Evolutionary conservation across 2,113 vertebrate genomes (phyloP).

Genomic region (Atractosteus spatula): DNA sequence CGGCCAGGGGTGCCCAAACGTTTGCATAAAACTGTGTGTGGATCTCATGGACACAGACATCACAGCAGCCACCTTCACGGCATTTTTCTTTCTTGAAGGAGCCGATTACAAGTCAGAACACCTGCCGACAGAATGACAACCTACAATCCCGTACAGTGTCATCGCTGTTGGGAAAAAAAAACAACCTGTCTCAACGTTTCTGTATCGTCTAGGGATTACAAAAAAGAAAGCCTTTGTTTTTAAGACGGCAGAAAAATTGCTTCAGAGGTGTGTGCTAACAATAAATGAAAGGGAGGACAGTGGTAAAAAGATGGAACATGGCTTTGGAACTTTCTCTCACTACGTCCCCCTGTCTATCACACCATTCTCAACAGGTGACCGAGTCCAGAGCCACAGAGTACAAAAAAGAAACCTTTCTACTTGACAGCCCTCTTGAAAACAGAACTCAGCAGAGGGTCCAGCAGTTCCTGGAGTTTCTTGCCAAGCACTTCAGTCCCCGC

Average conservation of each 20-base stretch:
- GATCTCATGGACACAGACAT: too few relatives aligned
- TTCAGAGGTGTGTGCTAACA: constrained; percentile 24
- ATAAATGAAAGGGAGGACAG: constrained; percentile 20
- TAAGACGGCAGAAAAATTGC: background rate
- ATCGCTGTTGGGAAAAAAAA: too few relatives aligned
- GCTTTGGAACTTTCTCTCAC: constrained; percentile 54
- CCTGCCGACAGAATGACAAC: too few relatives aligned
- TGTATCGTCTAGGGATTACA: background rate
- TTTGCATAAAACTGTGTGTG: too few relatives aligned
- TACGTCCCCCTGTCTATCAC: constrained; percentile 34
- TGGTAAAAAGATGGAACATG: constrained; percentile 61
- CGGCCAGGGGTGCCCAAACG: too few relatives aligned
- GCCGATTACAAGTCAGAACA: too few relatives aligned
- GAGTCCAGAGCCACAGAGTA: constrained; percentile 40
- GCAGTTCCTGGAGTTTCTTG: constrained; percentile 42
- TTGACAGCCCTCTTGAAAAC: constrained; percentile 30
- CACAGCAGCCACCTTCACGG: too few relatives aligned
- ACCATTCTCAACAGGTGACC: constrained; percentile 42
- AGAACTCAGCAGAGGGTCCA: constrained; percentile 16
- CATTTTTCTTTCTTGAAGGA: too few relatives aligned
- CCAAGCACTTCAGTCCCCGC: constrained; percentile 20
- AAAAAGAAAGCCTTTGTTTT: background rate
- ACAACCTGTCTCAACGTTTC: too few relatives aligned
- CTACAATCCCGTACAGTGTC: too few relatives aligned
- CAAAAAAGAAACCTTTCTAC: constrained; percentile 43